phyloP scores from a whole-genome alignment of 2,888 invertebrate species.

The Pheosia gnoma region DNA sequence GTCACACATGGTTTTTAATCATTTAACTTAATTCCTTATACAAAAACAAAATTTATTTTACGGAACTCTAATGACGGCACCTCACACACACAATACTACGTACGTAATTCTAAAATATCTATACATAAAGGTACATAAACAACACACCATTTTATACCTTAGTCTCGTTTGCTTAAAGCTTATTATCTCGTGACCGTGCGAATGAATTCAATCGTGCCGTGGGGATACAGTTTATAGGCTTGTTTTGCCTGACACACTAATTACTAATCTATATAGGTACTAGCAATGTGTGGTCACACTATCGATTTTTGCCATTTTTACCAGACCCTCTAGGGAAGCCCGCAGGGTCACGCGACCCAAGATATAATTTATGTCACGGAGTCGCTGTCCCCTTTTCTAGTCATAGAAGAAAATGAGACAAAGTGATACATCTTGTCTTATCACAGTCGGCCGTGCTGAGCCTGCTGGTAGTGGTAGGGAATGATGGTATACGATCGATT shows the following conservation, averaged over 20 bases:
- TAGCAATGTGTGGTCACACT: neutral
- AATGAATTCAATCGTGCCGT: constrained; percentile 33
- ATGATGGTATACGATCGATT: too few relatives aligned
- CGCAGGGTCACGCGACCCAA: too few relatives aligned
- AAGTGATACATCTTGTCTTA: too few relatives aligned
- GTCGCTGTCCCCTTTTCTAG: too few relatives aligned
- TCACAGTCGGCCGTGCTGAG: too few relatives aligned
- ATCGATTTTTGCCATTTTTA: neutral
- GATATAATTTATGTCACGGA: too few relatives aligned
- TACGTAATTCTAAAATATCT: constrained; percentile 40
- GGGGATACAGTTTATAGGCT: constrained; percentile 56
- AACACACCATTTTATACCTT: constrained; percentile 54
- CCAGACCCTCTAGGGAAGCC: too few relatives aligned
- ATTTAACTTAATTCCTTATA: constrained; percentile 8
- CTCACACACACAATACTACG: constrained; percentile 29
- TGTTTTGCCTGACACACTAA: constrained; percentile 44
- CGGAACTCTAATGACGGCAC: constrained; percentile 20
- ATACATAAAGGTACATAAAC: constrained; percentile 55
- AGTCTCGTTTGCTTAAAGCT: constrained; percentile 71
- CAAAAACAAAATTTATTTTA: neutral
- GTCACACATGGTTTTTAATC: constrained; percentile 6
- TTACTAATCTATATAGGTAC: neutral
- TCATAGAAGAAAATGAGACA: too few relatives aligned
- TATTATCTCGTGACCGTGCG: constrained; percentile 48
- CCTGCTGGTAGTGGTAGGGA: too few relatives aligned